Conservation (phyloP, 2,888 invertebrate species). For the Acrocyrtus sp. region DNA sequence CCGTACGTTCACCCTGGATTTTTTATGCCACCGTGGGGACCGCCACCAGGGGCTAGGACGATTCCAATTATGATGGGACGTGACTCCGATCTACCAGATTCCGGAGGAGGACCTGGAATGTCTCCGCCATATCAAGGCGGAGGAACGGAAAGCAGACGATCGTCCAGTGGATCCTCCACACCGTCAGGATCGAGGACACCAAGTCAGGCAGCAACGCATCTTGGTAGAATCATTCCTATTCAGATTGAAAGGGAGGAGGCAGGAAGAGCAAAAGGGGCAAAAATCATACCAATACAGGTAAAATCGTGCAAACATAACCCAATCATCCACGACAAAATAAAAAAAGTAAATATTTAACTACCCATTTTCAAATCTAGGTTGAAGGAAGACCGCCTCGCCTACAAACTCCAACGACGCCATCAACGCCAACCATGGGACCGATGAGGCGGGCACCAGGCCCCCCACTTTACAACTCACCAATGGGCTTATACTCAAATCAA, state of each 20-base stretch:
- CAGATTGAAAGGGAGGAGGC: constrained; percentile 63
- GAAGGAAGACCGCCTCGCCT: constrained; percentile 45
- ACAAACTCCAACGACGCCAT: constrained; percentile 42
- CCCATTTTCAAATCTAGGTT: constrained; percentile 32
- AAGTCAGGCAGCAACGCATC: constrained; percentile 50
- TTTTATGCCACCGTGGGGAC: constrained; percentile 55
- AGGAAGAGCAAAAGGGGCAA: constrained; percentile 36
- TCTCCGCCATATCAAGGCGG: constrained; percentile 38
- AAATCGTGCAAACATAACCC: neutral
- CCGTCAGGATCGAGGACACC: constrained; percentile 59
- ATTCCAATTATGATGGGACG: constrained; percentile 58
- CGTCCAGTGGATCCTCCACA: constrained; percentile 61
- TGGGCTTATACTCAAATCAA: constrained; percentile 56
- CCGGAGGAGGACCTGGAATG: neutral
- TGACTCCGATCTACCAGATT: constrained; percentile 36
- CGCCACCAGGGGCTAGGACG: constrained; percentile 32
- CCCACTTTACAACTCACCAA: constrained; percentile 55
- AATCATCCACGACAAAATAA: neutral
- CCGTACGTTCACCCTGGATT: constrained; percentile 55
- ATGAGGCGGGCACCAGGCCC: constrained; percentile 32
- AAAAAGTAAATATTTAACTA: neutral
- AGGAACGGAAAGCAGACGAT: constrained; percentile 59
- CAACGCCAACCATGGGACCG: constrained; percentile 32
- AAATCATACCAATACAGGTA: constrained; percentile 63
- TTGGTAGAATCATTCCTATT: constrained; percentile 58